phyloP scores from a whole-genome alignment of 30 jellyfish, hydroid and myxozoan species.

The Chironex yamaguchii region DNA sequence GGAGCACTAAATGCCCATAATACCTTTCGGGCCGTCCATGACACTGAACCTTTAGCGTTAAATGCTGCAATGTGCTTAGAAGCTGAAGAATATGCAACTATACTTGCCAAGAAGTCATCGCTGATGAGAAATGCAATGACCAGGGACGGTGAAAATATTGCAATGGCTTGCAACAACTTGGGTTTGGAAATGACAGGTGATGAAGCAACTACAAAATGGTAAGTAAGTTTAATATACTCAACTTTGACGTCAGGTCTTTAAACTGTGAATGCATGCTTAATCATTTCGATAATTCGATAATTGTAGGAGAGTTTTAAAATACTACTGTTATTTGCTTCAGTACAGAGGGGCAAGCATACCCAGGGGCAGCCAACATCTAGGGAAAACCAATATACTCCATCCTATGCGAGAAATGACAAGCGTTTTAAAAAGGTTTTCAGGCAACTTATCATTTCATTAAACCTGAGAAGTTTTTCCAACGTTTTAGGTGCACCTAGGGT shows the following conservation, averaged over 20 bases:
- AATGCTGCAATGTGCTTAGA: constrained; percentile 79
- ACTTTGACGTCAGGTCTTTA: not conserved
- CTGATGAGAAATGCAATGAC: constrained; percentile 69
- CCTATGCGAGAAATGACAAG: too few species aligned
- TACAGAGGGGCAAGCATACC: too few species aligned
- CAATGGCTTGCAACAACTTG: constrained; percentile 80
- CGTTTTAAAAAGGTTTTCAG: too few species aligned
- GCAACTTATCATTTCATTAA: too few species aligned
- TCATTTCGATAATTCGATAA: too few species aligned
- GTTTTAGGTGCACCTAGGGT: too few species aligned
- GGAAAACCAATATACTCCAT: too few species aligned
- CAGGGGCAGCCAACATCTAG: too few species aligned
- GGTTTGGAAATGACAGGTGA: constrained; percentile 91
- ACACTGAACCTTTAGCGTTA: constrained; percentile 78
- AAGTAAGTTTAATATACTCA: not conserved
- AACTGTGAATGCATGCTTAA: not conserved
- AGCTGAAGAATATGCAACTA: constrained; percentile 84
- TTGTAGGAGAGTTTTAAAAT: too few species aligned
- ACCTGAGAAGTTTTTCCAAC: too few species aligned
- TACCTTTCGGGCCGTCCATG: constrained; percentile 81
- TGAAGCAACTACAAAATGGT: constrained; percentile 89
- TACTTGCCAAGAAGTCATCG: constrained; percentile 76
- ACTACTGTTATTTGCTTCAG: too few species aligned
- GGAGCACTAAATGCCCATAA: constrained; percentile 87
- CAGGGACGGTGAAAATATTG: constrained; percentile 73